Percentiles rank a stretch among this genome's conserved stretches.
Conservation (phyloP, 2,113 vertebrate species). For the Gorilla gorilla region DNA sequence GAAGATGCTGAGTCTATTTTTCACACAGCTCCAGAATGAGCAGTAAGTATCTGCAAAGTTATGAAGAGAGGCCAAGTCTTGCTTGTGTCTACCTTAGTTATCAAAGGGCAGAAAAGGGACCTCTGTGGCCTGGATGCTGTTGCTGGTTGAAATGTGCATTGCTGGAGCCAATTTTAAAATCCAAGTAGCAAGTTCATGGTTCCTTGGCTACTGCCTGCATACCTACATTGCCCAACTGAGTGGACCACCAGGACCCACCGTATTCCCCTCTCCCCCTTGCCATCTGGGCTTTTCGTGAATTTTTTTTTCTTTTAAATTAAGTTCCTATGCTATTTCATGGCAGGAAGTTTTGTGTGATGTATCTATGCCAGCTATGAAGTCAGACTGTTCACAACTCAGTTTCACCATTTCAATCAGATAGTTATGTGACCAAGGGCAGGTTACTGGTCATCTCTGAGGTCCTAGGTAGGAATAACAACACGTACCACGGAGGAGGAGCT, state of each 20-base stretch:
- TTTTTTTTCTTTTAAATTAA: conserved; percentile 1
- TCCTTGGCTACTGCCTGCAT: neutral
- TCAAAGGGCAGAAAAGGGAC: neutral
- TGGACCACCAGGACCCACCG: neutral
- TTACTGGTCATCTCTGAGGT: neutral
- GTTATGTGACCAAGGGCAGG: neutral
- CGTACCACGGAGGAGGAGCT: neutral
- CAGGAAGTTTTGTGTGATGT: neutral
- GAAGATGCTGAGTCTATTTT: neutral
- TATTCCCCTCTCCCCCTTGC: neutral
- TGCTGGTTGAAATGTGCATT: neutral
- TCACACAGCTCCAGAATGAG: neutral
- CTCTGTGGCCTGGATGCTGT: neutral
- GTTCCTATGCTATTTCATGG: neutral
- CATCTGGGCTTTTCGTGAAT: neutral
- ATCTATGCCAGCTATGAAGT: neutral
- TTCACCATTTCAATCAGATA: neutral
- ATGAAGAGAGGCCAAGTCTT: neutral
- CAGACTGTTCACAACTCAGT: neutral
- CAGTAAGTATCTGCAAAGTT: neutral
- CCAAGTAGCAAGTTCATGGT: neutral
- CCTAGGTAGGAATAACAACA: neutral
- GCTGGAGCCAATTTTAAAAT: neutral
- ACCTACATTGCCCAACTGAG: too few species aligned
- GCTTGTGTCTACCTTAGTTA: neutral